A percentile compares a stretch with the other conserved stretches of the same genome.
Evolutionary conservation across 1,140 invertebrate genomes (phyloP).

Genomic region (Trichonephila inaurata): DNA sequence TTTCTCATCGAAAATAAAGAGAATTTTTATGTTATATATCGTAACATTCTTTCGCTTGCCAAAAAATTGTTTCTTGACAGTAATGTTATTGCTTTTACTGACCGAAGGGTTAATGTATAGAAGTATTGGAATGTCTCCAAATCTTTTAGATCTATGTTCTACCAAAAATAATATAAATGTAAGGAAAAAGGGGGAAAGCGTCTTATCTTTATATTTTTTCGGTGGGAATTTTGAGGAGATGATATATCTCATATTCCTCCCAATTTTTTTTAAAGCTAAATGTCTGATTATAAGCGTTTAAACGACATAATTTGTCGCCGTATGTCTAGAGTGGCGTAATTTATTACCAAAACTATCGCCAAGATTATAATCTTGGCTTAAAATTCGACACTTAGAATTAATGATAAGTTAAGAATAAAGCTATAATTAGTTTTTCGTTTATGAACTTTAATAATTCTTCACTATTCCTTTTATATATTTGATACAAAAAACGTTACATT

Average conservation of each 20-base stretch:
- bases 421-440: too few relatives aligned
- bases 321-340: too few relatives aligned
- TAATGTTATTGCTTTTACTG: not conserved
- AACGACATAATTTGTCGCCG: too few relatives aligned
- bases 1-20: not conserved
- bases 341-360: too few relatives aligned
- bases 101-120: not conserved
- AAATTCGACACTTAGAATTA: too few relatives aligned
- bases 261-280: not conserved
- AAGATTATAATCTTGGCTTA: too few relatives aligned
- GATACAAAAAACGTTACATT: too few relatives aligned
- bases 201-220: not conserved
- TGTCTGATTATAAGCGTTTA: too few relatives aligned
- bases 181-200: not conserved
- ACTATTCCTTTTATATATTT: too few relatives aligned
- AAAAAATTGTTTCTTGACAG: not conserved
- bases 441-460: too few relatives aligned
- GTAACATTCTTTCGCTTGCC: not conserved
- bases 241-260: not conserved
- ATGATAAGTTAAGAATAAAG: too few relatives aligned
- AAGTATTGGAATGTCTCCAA: not conserved
- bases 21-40: not conserved
- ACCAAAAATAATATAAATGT: not conserved
- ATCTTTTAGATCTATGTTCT: not conserved
- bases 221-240: not conserved